Conservation (phyloP, 1,140 invertebrate genomes). For the Bombus consobrinus region DNA sequence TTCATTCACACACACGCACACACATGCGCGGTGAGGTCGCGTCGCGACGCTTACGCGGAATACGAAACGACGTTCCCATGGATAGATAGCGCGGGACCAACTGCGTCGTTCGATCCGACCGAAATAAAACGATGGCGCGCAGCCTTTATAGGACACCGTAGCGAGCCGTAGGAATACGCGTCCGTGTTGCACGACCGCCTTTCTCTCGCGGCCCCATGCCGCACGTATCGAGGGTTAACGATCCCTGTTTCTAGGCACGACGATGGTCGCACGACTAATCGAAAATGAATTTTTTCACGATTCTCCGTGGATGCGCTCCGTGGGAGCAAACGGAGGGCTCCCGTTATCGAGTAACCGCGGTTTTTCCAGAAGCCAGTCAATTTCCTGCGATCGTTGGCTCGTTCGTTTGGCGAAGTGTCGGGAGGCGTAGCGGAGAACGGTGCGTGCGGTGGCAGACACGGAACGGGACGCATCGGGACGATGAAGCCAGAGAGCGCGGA, state of each 20-base stretch:
- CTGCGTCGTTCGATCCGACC: background rate
- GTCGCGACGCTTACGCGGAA: constrained; percentile 70
- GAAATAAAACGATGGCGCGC: constrained; percentile 13
- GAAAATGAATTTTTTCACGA: constrained; percentile 22
- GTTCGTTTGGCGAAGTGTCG: no score
- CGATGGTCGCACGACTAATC: constrained; percentile 46
- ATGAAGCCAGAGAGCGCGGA: constrained; percentile 47
- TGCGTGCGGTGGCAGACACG: background rate
- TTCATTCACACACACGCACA: constrained; percentile 72
- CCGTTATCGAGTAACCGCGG: constrained; percentile 20
- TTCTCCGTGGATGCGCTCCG: background rate
- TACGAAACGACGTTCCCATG: constrained; percentile 76
- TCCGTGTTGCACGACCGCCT: background rate
- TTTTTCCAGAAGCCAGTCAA: constrained; percentile 34
- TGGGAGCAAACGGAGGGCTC: constrained; percentile 16
- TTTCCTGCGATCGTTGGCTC: constrained; percentile 38
- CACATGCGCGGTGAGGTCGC: constrained; percentile 69
- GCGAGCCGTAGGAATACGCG: no score
- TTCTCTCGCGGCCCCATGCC: background rate
- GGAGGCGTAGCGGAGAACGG: no score
- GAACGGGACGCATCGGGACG: constrained; percentile 49
- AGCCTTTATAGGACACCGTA: no score
- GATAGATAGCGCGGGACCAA: constrained; percentile 51
- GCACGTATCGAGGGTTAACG: constrained; percentile 7
- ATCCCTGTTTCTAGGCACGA: background rate